These are phyloP conservation scores for Drosophila insularis DNA, from an alignment of 1,140 invertebrate genomes.

Conservation along the genomic window DNA sequence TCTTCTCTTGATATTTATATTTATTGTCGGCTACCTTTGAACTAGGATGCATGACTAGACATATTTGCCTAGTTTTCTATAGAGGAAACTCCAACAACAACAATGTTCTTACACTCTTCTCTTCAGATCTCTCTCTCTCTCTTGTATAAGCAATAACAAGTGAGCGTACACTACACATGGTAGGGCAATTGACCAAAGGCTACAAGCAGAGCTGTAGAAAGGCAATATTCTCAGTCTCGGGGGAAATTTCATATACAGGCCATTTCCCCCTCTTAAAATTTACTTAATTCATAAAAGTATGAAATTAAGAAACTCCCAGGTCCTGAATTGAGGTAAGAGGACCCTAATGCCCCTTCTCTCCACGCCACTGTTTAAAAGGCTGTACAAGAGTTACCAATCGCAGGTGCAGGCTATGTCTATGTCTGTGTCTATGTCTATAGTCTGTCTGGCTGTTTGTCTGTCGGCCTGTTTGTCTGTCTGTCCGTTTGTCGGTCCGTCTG, in stretches of 20 bases:
- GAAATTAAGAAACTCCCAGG: too few species aligned
- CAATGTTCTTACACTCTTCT: neutral
- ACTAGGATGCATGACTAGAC: slow-evolving; percentile 63
- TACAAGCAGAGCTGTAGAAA: neutral
- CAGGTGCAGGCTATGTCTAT: slow-evolving; percentile 5
- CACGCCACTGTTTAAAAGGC: neutral
- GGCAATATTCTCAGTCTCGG: too few species aligned
- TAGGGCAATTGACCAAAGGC: slow-evolving; percentile 66
- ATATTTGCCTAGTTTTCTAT: slow-evolving; percentile 39
- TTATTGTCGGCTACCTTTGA: slow-evolving; percentile 25
- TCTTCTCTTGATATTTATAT: slow-evolving; percentile 16
- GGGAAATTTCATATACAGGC: too few species aligned
- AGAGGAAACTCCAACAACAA: slow-evolving; percentile 31
- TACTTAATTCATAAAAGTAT: too few species aligned
- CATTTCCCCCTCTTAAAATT: too few species aligned
- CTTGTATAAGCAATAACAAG: slow-evolving; percentile 59
- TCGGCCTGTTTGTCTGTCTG: neutral
- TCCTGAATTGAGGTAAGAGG: too few species aligned
- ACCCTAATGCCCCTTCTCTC: too few species aligned
- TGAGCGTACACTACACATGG: slow-evolving; percentile 52
- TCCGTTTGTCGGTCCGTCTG: slow-evolving; percentile 31
- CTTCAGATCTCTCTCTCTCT: slow-evolving; percentile 50
- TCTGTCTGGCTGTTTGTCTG: slow-evolving; percentile 1
- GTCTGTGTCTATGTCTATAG: slow-evolving; percentile 3
- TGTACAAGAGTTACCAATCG: slow-evolving; percentile 6